Evolutionary conservation across 2,113 vertebrate species (phyloP).

Genomic region (Cacatua alba): DNA sequence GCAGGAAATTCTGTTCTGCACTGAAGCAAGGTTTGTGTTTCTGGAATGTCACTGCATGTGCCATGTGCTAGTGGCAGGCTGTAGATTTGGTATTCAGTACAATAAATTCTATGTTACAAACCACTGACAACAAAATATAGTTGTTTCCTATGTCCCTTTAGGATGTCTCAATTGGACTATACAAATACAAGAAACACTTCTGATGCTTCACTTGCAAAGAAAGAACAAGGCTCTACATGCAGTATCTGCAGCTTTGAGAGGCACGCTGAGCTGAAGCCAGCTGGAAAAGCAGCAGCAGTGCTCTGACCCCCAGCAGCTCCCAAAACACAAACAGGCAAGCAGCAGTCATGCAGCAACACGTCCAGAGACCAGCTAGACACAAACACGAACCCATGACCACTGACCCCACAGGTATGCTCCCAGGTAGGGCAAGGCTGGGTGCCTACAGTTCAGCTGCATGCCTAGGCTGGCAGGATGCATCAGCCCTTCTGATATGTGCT

Average conservation of each 20-base stretch:
- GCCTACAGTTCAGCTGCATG: not conserved
- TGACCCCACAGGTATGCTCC: not conserved
- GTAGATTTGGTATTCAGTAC: not conserved
- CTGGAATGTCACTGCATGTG: not conserved
- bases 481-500: not conserved
- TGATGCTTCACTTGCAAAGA: not conserved
- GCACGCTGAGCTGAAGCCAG: not conserved
- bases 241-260: not conserved
- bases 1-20: not conserved
- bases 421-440: not conserved
- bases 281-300: not conserved
- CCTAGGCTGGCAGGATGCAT: not conserved
- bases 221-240: not conserved
- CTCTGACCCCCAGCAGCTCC: not conserved
- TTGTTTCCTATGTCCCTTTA: not conserved
- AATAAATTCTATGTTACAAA: not conserved
- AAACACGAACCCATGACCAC: not conserved
- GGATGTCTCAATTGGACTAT: not conserved
- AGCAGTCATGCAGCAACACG: not conserved
- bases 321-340: not conserved
- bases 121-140: not conserved
- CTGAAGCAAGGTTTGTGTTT: not conserved
- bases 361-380: not conserved
- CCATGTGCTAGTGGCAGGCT: fast-evolving
- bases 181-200: not conserved